Conservation (phyloP, 2,113 vertebrate genomes). For the Beaufortia kweichowensis region DNA sequence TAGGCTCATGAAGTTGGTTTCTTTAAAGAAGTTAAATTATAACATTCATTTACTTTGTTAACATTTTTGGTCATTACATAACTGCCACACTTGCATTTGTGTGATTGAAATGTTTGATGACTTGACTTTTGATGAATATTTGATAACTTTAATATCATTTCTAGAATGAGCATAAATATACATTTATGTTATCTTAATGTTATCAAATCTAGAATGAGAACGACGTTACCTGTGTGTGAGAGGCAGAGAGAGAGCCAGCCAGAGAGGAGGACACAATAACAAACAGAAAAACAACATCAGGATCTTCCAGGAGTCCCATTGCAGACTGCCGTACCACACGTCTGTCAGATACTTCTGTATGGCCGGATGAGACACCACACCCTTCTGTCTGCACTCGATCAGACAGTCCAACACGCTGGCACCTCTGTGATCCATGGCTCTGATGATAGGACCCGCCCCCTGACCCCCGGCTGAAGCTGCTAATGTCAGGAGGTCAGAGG, state of each 20-base stretch:
- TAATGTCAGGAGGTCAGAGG: slow-evolving; percentile 62
- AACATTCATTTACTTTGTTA: no score
- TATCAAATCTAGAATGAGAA: neutral
- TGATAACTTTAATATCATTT: neutral
- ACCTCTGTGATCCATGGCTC: slow-evolving; percentile 59
- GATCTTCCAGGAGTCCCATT: slow-evolving; percentile 65
- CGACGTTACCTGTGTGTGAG: slow-evolving; percentile 53
- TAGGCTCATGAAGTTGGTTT: no score
- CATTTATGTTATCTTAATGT: no score
- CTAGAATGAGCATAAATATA: no score
- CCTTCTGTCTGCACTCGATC: slow-evolving; percentile 65
- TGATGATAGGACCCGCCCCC: slow-evolving; percentile 56
- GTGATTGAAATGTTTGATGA: no score
- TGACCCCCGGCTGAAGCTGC: slow-evolving; percentile 54
- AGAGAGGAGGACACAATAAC: slow-evolving; percentile 61
- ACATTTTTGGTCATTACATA: no score
- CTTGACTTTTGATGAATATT: no score
- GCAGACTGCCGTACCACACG: slow-evolving; percentile 63
- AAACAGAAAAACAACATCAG: slow-evolving; percentile 63
- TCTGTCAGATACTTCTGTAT: slow-evolving; percentile 69
- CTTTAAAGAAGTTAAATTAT: no score
- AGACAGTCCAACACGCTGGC: slow-evolving; percentile 62
- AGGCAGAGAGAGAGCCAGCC: slow-evolving; percentile 65
- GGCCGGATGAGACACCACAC: slow-evolving; percentile 63
- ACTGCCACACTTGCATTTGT: no score